Conservation (phyloP, 2,888 invertebrate species). For the Monopis laevigella region DNA sequence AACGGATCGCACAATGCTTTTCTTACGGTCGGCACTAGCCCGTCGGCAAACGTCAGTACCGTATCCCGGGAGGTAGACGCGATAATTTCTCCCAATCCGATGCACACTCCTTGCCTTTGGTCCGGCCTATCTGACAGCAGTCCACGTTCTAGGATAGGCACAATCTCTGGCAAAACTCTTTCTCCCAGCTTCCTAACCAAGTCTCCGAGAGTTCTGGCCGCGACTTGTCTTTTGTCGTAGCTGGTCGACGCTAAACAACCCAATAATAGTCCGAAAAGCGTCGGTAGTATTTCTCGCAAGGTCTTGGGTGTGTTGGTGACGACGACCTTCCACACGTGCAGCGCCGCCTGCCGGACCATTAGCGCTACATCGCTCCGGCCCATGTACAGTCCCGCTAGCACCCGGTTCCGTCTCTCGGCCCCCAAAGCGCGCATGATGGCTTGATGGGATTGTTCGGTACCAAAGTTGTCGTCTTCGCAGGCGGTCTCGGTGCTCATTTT, state of each 20-base stretch:
- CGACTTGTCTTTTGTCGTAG: conserved; percentile 96
- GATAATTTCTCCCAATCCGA: conserved; percentile 98
- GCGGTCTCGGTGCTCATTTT: conserved; percentile 99
- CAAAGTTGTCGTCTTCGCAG: conserved; percentile 98
- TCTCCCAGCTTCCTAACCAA: conserved; percentile 97
- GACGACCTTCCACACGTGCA: conserved; percentile 99
- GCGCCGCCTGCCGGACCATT: conserved; percentile 96
- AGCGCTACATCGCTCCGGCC: conserved; percentile 96
- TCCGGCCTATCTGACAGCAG: conserved; percentile 91
- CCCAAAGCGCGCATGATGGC: conserved; percentile 92
- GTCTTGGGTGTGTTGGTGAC: conserved; percentile 98
- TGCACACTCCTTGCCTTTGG: conserved; percentile 98
- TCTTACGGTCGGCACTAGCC: conserved; percentile 84
- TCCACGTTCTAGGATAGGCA: conserved; percentile 95
- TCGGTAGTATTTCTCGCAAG: conserved; percentile 93
- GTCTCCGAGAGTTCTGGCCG: conserved; percentile 96
- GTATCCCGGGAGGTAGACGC: conserved; percentile 94
- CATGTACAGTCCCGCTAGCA: conserved; percentile 95
- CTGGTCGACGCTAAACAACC: conserved; percentile 96
- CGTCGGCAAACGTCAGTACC: conserved; percentile 76
- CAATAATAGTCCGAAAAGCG: conserved; percentile 89
- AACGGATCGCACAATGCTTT: conserved; percentile 93
- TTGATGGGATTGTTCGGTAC: conserved; percentile 93
- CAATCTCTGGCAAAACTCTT: conserved; percentile 96
- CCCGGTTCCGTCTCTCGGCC: conserved; percentile 88